These are phyloP conservation scores for Drosophila azteca DNA, from an alignment of 1,140 invertebrate genomes.

Conservation along the genomic window DNA sequence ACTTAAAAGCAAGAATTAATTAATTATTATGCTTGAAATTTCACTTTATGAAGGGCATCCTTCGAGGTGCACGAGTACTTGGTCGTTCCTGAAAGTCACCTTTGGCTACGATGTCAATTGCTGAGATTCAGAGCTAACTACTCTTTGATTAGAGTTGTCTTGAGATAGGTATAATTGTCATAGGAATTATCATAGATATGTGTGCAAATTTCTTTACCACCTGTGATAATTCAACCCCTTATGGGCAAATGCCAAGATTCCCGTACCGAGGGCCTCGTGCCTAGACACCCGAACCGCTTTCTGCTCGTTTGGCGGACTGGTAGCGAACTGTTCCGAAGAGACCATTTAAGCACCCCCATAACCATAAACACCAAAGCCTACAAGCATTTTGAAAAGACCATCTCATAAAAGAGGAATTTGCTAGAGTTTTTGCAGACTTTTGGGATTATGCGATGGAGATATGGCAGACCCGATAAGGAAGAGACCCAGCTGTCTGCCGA, in stretches of 20 bases:
- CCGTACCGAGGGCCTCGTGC: slow-evolving; percentile 19
- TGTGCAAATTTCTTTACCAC: no score
- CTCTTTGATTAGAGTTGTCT: no score
- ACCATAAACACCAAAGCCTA: slow-evolving; percentile 21
- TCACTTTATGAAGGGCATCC: no score
- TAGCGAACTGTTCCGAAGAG: slow-evolving; percentile 10
- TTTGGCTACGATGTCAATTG: no score
- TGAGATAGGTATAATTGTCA: no score
- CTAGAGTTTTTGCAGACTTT: slow-evolving; percentile 1
- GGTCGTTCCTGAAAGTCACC: no score
- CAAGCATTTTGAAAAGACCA: slow-evolving; percentile 12
- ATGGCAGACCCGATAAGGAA: slow-evolving; percentile 23
- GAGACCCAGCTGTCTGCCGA: not conserved
- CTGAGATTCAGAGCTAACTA: no score
- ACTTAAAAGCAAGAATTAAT: no score
- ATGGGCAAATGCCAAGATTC: slow-evolving; percentile 12
- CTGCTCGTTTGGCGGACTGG: slow-evolving; percentile 8
- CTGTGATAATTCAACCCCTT: not conserved
- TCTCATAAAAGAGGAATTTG: slow-evolving; percentile 13
- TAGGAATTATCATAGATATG: no score
- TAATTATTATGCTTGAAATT: no score
- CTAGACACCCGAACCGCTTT: slow-evolving; percentile 1
- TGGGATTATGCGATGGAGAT: slow-evolving; percentile 35
- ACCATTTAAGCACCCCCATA: slow-evolving; percentile 5
- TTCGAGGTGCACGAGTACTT: no score